Conservation (phyloP, 2,888 invertebrate species). For the Drosophila cognata region DNA sequence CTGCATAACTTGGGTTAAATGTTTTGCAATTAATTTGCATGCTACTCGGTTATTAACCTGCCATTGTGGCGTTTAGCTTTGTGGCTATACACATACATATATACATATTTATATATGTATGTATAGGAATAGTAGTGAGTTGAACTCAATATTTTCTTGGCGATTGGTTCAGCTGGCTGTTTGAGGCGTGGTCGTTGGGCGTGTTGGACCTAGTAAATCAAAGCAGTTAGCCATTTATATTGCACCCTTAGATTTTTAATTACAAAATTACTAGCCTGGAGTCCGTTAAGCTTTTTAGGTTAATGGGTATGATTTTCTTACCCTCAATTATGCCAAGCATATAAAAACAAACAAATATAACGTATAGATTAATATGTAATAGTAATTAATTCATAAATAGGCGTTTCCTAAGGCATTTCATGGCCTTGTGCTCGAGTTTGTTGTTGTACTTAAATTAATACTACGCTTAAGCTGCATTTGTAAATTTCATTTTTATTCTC, state of each 20-base stretch:
- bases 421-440: background rate
- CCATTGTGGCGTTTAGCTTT: constrained; percentile 47
- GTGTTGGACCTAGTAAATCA: constrained; percentile 66
- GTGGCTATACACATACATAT: background rate
- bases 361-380: background rate
- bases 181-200: constrained; percentile 41
- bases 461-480: background rate
- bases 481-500: background rate
- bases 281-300: constrained; percentile 4
- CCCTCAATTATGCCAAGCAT: background rate
- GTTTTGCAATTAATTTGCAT: constrained; percentile 80
- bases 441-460: background rate
- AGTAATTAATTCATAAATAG: background rate
- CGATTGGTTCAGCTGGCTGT: constrained; percentile 13
- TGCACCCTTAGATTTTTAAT: constrained; percentile 19
- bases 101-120: background rate
- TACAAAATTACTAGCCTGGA: constrained; percentile 11
- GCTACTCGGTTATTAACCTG: constrained; percentile 77
- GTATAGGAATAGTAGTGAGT: background rate
- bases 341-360: background rate
- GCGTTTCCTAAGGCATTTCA: background rate
- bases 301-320: background rate
- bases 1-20: constrained; percentile 57
- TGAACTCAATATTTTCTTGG: constrained; percentile 49
- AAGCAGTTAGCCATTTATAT: constrained; percentile 23